Base-by-base conservation (phyloP, 2,113 vertebrate species). In the Choloepus hoffmanni region DNA sequence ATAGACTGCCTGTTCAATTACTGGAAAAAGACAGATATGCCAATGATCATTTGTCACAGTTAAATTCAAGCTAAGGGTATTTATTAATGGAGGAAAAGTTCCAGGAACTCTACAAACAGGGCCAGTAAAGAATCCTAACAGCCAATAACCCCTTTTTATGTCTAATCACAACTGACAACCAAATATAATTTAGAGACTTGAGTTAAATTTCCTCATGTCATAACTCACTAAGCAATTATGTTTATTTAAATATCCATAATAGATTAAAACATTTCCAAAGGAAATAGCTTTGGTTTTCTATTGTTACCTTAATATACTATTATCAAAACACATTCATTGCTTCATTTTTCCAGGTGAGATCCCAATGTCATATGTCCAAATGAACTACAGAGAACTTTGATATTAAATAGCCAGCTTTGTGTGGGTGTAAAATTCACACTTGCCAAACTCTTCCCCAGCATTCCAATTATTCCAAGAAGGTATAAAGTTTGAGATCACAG, bases 11-110 rank as follows among this genome's bases (percentile, higher is more conserved):
- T 83, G 45, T 30, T 94, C 43, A 90, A 92, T 95, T 97, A 91
- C 90, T 96, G 73, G 77, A 95, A 96, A 94, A 28, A 23, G 62
- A 78, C 55, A 96, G 53, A 88, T 79, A 94, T 65, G 68, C 62
- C 95, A 96, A 74, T 90, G 85, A 90, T 85, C 74, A 96, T 97
- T 96, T 96, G 48, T 97, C 81, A 68, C 79, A 94, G 62, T 95
- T 94, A 90, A 58, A 92, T 92, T 95, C 28, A 83, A 94, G 76
- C 62, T 60, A 93, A 85, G 67, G 4, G 9, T 90, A 92, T 89
- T 96, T 94, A 87, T 95, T 96, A 95, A 95, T 79, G 86, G 48
- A 95, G 53, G 50, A 72, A 94, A 97, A 96, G 62, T 92, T 97
- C 88, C 95, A 96, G 92, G 92, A 96, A 94, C 70, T 92, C 72